Evolutionary conservation across 1,140 invertebrate species (phyloP), one percentile per base, ranked within the genome.

Genomic region (Mya arenaria): DNA sequence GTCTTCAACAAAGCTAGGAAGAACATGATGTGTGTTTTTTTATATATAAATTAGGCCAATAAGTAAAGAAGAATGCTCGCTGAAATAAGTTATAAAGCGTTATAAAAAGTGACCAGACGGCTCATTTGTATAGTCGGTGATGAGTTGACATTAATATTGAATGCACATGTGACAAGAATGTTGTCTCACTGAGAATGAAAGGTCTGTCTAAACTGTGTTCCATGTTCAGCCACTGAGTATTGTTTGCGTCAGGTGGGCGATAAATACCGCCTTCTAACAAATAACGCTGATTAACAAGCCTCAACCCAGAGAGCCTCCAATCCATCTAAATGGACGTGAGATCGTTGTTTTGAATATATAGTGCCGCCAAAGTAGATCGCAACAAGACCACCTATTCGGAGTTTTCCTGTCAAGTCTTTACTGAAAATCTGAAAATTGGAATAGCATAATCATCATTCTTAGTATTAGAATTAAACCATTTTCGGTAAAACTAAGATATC

Each of bases 401-500:
- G n/a, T 17, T 28, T 71, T 48, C 41, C n/a, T n/a, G n/a, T 25
- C 52, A 37, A 71, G 39, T 48, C 19, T 28, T 37, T 19, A 52
- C 44, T 52, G 68, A 30, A 25, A 30, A 25, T 30, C 32, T 44
- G 32, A 71, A 71, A 44, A 48, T 71, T 4, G 68, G 68, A 30
- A 71, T 44, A 15, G 10, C 15, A 28, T 48, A 1, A n/a, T 71
- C 68, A 30, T 41, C 41, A 32, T 71, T 28, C 32, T 15, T 23
- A 52, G 13, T 28, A 10, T n/a, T 17, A 28, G 25, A 23, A 10
- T 48, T 52, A 13, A 52, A 28, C 32, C 68, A 71, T 23, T 71
- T 71, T 71, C 68, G 19, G 39, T 52, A 71, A 71, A 30, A 71
- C 39, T 28, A 71, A 23, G 17, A 71, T 32, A 19, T 71, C 68